Conservation (phyloP, 2,888 invertebrate species). For the Plagodis pulveraria region DNA sequence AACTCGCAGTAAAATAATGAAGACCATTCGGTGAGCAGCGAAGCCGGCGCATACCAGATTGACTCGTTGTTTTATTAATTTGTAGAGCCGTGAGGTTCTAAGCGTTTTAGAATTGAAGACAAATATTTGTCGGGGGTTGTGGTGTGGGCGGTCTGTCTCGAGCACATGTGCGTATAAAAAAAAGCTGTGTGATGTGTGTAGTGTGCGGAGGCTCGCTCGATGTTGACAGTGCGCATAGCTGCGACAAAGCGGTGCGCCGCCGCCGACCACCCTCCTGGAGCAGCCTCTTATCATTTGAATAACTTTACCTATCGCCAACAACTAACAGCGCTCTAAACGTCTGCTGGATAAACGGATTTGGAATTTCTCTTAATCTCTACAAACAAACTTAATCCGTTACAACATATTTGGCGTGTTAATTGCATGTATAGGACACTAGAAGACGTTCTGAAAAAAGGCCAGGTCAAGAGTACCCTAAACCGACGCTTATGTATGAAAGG, state of each 20-base stretch:
- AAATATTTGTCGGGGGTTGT: constrained; percentile 78
- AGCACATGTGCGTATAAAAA: constrained; percentile 75
- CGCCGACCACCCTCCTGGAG: constrained; percentile 65
- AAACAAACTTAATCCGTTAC: constrained; percentile 31
- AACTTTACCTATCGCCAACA: constrained; percentile 44
- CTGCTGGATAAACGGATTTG: constrained; percentile 32
- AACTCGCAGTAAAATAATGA: constrained; percentile 33
- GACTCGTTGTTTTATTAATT: constrained; percentile 67
- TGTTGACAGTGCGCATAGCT: constrained; percentile 83
- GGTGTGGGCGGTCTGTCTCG: constrained; percentile 70
- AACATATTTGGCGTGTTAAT: constrained; percentile 7
- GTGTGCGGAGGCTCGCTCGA: constrained; percentile 58
- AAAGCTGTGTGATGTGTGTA: constrained; percentile 72
- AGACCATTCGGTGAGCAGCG: constrained; percentile 32
- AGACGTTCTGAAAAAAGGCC: too few species aligned
- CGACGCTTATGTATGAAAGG: too few species aligned
- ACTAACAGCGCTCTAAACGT: constrained; percentile 25
- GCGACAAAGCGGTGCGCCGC: constrained; percentile 60
- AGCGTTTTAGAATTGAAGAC: constrained; percentile 78
- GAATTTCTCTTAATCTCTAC: constrained; percentile 33
- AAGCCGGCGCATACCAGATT: constrained; percentile 46
- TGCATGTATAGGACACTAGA: too few species aligned
- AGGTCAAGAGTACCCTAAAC: too few species aligned
- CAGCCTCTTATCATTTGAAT: constrained; percentile 53
- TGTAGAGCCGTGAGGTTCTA: constrained; percentile 66